A percentile compares a stretch with the other conserved stretches of the same genome.
Conservation (phyloP, 2,113 vertebrate species). For the Pavo muticus region DNA sequence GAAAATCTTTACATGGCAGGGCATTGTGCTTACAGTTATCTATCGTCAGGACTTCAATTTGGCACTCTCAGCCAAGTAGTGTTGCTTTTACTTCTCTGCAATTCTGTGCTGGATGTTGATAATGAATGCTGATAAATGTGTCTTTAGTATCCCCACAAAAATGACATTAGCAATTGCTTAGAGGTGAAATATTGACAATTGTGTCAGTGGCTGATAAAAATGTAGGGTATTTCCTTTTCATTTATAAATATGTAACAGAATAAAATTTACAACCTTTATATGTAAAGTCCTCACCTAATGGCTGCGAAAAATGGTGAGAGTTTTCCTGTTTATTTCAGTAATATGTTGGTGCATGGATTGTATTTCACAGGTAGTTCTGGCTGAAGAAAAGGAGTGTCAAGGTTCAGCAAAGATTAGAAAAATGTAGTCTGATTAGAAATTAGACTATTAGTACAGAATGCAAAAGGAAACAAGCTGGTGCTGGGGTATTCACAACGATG, state of each 20-base stretch:
- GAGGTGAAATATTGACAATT: neutral
- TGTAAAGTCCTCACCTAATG: neutral
- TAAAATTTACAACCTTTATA: neutral
- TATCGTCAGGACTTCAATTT: neutral
- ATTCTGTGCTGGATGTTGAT: neutral
- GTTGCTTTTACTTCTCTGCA: neutral
- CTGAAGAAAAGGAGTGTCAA: constrained; percentile 10
- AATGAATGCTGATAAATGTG: neutral
- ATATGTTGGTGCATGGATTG: neutral
- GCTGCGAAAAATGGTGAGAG: neutral
- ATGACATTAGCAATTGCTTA: neutral
- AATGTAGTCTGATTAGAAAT: constrained; percentile 33
- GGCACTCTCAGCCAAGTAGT: neutral
- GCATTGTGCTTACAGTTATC: neutral
- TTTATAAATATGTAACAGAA: neutral
- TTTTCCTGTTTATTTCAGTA: neutral
- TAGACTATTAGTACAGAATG: neutral
- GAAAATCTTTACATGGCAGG: neutral
- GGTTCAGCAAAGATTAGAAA: constrained; percentile 2
- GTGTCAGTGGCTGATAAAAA: neutral
- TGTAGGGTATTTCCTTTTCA: neutral
- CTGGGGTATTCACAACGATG: neutral
- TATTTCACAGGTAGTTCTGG: neutral
- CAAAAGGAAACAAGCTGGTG: neutral
- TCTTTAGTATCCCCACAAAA: neutral